Conservation (phyloP, 2,888 invertebrate genomes). For the Gonocerus acuteangulatus region DNA sequence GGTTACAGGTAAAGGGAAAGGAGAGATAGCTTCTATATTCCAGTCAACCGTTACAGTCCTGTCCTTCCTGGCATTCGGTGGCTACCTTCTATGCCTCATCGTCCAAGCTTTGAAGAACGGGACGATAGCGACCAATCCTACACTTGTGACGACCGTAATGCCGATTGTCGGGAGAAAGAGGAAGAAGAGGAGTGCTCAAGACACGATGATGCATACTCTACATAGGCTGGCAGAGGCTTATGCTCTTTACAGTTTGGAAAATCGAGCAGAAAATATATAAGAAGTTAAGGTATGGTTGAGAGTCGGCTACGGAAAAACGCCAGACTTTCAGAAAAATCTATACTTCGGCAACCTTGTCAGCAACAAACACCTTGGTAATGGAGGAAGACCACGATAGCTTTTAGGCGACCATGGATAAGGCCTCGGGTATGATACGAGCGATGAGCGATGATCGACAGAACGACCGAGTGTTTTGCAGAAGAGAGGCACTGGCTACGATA, state of each 20-base stretch:
- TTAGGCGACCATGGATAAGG: too few relatives aligned
- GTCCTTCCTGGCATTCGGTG: conserved; percentile 76
- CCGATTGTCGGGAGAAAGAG: neutral
- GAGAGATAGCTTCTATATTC: conserved; percentile 65
- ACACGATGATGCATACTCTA: conserved; percentile 16
- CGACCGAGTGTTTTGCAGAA: too few relatives aligned
- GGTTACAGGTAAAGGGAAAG: conserved; percentile 38
- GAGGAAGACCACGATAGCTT: too few relatives aligned
- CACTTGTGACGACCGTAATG: neutral
- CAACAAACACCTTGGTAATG: too few relatives aligned
- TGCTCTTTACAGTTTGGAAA: conserved; percentile 23
- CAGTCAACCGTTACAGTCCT: conserved; percentile 69
- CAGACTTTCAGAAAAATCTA: too few relatives aligned
- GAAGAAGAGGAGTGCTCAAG: conserved; percentile 2
- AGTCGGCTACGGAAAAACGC: too few relatives aligned
- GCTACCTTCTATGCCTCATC: conserved; percentile 69
- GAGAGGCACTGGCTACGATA: too few relatives aligned
- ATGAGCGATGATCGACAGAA: too few relatives aligned
- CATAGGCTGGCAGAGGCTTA: conserved; percentile 30
- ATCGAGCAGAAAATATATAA: neutral
- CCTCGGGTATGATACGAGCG: too few relatives aligned
- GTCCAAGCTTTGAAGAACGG: conserved; percentile 47
- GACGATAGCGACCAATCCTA: neutral
- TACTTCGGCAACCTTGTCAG: too few relatives aligned
- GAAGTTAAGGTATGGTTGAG: too few relatives aligned